Conservation (phyloP, 2,888 invertebrate species). For the Prosapia bicincta region DNA sequence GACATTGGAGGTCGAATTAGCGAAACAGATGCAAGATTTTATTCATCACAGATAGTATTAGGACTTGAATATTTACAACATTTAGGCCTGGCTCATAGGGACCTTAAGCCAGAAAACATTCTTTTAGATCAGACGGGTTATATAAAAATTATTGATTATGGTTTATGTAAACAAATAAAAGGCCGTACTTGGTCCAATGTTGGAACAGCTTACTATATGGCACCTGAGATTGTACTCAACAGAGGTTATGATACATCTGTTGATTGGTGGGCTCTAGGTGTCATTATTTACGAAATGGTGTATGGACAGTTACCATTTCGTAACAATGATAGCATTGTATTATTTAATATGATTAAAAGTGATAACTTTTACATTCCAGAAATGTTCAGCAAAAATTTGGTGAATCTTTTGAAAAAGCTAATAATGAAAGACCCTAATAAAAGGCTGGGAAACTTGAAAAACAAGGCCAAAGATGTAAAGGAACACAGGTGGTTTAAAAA, state of each 20-base stretch:
- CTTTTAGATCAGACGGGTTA: slow-evolving; percentile 76
- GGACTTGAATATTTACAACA: slow-evolving; percentile 90
- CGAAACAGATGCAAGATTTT: slow-evolving; percentile 73
- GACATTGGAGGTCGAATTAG: slow-evolving; percentile 49
- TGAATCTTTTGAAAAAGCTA: slow-evolving; percentile 77
- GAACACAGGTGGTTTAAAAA: slow-evolving; percentile 81
- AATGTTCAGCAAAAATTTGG: slow-evolving; percentile 75
- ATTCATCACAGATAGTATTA: slow-evolving; percentile 84
- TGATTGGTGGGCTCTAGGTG: slow-evolving; percentile 96
- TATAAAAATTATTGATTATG: slow-evolving; percentile 86
- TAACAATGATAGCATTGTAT: slow-evolving; percentile 84
- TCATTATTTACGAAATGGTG: slow-evolving; percentile 84
- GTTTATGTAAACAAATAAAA: slow-evolving; percentile 80
- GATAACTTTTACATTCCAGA: slow-evolving; percentile 84
- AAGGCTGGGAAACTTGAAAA: slow-evolving; percentile 79
- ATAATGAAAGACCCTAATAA: slow-evolving; percentile 77
- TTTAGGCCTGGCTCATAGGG: slow-evolving; percentile 82
- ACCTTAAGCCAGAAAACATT: slow-evolving; percentile 91
- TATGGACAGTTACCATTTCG: slow-evolving; percentile 93
- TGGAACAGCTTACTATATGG: slow-evolving; percentile 59
- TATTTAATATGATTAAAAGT: slow-evolving; percentile 90
- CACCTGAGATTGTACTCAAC: slow-evolving; percentile 68
- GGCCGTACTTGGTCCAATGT: slow-evolving; percentile 55
- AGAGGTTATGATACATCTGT: slow-evolving; percentile 91
- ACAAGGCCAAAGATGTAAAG: slow-evolving; percentile 86